These are phyloP conservation scores for Gymnothorax javanicus DNA, from an alignment of 2,797 vertebrate genomes.

Conservation along the genomic window DNA sequence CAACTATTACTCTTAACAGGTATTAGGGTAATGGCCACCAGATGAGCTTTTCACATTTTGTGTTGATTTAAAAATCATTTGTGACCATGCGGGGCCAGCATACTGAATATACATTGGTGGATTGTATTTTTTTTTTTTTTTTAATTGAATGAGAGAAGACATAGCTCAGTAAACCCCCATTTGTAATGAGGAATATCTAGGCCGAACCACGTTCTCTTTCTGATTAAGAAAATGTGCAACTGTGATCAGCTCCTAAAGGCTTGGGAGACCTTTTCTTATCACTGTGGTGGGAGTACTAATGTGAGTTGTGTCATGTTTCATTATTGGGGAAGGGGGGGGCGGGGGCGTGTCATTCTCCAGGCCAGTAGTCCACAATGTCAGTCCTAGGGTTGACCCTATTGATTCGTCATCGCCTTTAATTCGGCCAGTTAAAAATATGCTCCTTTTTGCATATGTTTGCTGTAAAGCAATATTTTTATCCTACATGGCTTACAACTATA, in stretches of 20 bases:
- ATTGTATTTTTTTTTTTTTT: constrained; percentile 31
- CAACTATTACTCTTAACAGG: constrained; percentile 31
- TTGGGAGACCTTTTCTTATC: neutral
- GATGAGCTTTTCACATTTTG: neutral
- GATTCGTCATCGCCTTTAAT: no score
- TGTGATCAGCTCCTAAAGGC: neutral
- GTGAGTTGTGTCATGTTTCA: neutral
- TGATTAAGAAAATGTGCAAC: neutral
- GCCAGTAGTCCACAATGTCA: neutral
- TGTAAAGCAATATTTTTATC: no score
- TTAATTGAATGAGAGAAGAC: neutral
- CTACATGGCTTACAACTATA: no score
- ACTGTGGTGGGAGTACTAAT: neutral
- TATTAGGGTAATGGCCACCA: constrained; percentile 29
- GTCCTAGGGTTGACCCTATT: no score
- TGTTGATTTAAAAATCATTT: constrained; percentile 24
- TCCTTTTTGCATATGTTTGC: no score
- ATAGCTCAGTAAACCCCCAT: constrained; percentile 1
- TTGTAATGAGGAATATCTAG: neutral
- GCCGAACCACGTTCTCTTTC: neutral
- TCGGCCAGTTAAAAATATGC: no score
- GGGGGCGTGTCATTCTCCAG: neutral
- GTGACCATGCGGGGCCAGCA: constrained; percentile 34
- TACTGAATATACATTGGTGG: constrained; percentile 53
- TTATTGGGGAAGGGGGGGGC: no score